Conservation (phyloP, 2,113 vertebrate genomes). For the Varanus salvator region DNA sequence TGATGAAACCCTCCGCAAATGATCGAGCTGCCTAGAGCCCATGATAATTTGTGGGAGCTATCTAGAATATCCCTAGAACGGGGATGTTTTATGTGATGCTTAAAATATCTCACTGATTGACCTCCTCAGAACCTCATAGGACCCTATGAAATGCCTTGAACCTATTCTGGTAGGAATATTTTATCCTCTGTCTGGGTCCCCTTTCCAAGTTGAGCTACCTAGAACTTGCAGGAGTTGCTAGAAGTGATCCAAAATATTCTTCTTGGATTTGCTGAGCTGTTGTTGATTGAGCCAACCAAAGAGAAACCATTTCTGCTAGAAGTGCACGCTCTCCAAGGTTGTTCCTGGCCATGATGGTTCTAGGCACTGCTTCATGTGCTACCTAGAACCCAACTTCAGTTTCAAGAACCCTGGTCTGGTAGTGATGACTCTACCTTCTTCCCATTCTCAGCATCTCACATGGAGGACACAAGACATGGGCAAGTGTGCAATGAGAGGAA, state of each 20-base stretch:
- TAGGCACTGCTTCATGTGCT: neutral
- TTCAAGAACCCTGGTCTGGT: neutral
- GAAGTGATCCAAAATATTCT: neutral
- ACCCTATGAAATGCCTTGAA: neutral
- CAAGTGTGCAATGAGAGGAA: conserved; percentile 77
- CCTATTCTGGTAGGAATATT: neutral
- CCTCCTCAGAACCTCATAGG: neutral
- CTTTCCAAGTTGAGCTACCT: neutral
- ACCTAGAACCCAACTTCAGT: neutral
- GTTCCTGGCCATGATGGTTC: neutral
- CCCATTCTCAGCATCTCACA: conserved; percentile 67
- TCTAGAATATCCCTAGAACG: neutral
- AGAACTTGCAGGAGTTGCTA: neutral
- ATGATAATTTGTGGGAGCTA: neutral
- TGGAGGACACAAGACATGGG: conserved; percentile 73
- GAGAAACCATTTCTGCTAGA: neutral
- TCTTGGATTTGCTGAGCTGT: neutral
- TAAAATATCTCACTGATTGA: too few species aligned
- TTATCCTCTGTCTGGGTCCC: neutral
- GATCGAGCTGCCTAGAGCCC: neutral
- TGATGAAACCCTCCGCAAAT: too few species aligned
- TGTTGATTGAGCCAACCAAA: too few species aligned
- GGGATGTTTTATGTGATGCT: neutral
- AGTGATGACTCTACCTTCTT: neutral
- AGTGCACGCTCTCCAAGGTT: neutral